Evolutionary conservation across 1,140 invertebrate species (phyloP).

Genomic region (Heterodera carotae): DNA sequence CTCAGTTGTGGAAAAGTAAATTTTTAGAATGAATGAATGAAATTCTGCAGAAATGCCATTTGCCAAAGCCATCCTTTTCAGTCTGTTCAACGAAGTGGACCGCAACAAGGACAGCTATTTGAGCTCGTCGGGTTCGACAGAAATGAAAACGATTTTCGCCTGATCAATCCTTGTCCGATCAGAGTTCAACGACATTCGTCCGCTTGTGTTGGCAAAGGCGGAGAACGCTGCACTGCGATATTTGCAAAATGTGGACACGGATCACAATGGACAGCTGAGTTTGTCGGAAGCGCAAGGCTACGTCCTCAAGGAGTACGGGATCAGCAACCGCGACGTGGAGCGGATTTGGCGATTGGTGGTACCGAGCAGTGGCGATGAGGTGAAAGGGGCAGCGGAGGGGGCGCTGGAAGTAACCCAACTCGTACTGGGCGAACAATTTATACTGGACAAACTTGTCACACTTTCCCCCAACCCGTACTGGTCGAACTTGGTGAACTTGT

Average conservation of each 20-base stretch:
- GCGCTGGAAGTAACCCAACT: background rate
- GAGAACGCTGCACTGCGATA: constrained; percentile 63
- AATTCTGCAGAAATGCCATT: too few species aligned
- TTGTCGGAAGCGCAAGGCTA: constrained; percentile 59
- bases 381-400: background rate
- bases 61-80: constrained; percentile 35
- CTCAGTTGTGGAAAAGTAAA: constrained; percentile 57
- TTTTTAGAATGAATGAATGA: too few species aligned
- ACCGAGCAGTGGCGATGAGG: constrained; percentile 44
- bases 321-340: constrained; percentile 63
- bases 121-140: constrained; percentile 28
- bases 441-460: too few species aligned
- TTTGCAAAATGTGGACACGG: constrained; percentile 60
- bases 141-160: background rate
- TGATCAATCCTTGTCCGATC: background rate
- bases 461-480: too few species aligned
- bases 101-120: constrained; percentile 57
- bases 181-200: constrained; percentile 63
- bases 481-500: too few species aligned
- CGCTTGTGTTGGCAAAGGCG: constrained; percentile 62
- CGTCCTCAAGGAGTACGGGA: constrained; percentile 63
- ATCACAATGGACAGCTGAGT: constrained; percentile 59
- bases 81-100: constrained; percentile 53
- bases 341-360: constrained; percentile 61
- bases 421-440: too few species aligned